A percentile compares a stretch with the other conserved stretches of the same genome.
These are phyloP conservation scores for Conus canariensis DNA, from an alignment of 2,888 invertebrate genomes.

Conservation along the genomic window DNA sequence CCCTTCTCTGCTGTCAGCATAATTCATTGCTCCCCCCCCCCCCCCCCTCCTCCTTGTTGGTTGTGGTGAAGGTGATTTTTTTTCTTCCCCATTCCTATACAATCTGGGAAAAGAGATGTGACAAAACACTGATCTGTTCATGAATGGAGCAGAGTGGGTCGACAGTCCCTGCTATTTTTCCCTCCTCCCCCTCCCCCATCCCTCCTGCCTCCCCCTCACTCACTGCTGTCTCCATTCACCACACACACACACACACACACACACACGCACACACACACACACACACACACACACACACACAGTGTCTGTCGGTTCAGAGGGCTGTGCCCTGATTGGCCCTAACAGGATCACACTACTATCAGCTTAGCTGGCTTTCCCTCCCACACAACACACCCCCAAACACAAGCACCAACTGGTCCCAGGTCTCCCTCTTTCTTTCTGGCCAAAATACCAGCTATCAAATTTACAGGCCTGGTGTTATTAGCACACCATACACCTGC, in stretches of 20 bases:
- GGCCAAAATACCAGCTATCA: neutral
- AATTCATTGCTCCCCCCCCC: neutral
- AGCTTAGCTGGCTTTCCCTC: neutral
- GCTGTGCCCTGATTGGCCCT: conserved; percentile 15
- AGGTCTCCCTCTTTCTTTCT: too few relatives aligned
- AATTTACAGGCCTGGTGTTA: neutral
- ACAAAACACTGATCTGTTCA: neutral
- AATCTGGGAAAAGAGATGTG: neutral
- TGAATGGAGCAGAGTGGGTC: neutral
- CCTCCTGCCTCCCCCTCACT: conserved; percentile 10
- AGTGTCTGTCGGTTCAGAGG: neutral
- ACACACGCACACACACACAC: neutral
- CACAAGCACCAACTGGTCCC: too few relatives aligned
- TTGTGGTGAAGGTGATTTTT: neutral
- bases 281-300: neutral
- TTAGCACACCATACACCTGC: neutral
- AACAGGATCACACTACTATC: conserved; percentile 17
- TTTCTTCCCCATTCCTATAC: neutral
- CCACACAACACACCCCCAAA: neutral
- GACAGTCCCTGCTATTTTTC: neutral
- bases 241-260: conserved; percentile 17
- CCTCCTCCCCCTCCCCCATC: neutral
- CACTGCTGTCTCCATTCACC: neutral
- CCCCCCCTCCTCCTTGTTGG: neutral
- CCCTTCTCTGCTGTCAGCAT: neutral